phyloP scores from a whole-genome alignment of 2,888 invertebrate species.

The Timandra comae region DNA sequence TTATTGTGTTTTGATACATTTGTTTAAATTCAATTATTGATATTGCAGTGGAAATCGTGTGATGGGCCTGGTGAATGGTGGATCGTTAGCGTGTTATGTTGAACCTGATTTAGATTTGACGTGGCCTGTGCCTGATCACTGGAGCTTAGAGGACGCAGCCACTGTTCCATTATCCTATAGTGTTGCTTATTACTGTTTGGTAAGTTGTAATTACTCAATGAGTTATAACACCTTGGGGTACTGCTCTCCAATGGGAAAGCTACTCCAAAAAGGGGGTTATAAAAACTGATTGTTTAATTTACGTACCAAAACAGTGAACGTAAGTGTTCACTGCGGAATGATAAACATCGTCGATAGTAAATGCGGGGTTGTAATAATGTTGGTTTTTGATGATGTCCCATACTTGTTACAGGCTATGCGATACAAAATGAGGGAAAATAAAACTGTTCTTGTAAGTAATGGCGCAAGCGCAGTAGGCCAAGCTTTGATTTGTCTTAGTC shows the following conservation, averaged over 20 bases:
- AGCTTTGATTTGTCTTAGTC: no score
- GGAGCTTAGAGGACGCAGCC: conserved; percentile 81
- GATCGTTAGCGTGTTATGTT: conserved; percentile 71
- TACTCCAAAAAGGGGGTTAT: no score
- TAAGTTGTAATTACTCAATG: conserved; percentile 7
- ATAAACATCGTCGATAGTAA: no score
- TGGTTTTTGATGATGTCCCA: no score
- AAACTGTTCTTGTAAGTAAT: conserved; percentile 8
- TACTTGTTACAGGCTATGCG: not conserved
- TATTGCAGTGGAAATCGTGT: conserved; percentile 53
- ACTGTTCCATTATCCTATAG: conserved; percentile 82
- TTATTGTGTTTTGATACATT: not conserved
- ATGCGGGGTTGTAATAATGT: no score
- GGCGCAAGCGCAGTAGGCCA: conserved; percentile 14
- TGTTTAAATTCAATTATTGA: not conserved
- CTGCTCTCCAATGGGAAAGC: not conserved
- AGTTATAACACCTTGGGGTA: not conserved
- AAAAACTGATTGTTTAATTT: no score
- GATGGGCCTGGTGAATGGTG: conserved; percentile 73
- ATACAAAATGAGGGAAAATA: not conserved
- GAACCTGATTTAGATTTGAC: conserved; percentile 52
- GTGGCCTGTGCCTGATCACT: conserved; percentile 80
- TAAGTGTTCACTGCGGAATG: no score
- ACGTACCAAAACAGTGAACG: no score
- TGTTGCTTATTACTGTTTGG: conserved; percentile 46